A percentile compares a stretch with the other conserved stretches of the same genome.
Evolutionary conservation across 2,797 vertebrate genomes (phyloP).

Genomic region (Sebastes goodei): DNA sequence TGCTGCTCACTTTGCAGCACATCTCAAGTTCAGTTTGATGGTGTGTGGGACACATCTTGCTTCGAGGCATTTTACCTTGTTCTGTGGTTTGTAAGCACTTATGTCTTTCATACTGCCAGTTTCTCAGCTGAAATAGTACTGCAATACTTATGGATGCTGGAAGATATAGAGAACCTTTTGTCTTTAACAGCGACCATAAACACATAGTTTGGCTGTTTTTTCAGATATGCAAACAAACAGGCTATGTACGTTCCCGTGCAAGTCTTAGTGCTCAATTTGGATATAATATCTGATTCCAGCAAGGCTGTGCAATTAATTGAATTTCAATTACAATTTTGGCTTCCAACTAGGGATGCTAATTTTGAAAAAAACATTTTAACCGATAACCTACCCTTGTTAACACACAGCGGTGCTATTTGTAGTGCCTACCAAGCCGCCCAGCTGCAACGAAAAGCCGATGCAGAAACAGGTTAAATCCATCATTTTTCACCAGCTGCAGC

Average conservation of each 20-base stretch:
- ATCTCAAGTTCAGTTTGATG: constrained; percentile 31
- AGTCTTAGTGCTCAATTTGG: background rate
- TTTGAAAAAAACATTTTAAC: no score
- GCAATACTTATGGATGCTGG: background rate
- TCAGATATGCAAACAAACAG: background rate
- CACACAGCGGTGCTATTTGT: no score
- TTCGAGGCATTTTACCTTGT: constrained; percentile 29
- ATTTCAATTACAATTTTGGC: no score
- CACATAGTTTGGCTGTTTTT: background rate
- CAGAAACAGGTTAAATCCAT: no score
- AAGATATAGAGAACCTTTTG: background rate
- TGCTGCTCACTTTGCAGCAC: constrained; percentile 36
- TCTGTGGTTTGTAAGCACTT: constrained; percentile 25
- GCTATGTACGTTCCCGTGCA: background rate
- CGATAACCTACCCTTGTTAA: no score
- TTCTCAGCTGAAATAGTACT: constrained; percentile 9
- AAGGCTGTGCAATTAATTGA: no score
- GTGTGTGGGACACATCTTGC: constrained; percentile 28
- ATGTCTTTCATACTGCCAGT: constrained; percentile 12
- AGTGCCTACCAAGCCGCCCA: no score
- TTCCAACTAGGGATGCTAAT: no score
- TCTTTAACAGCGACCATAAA: background rate
- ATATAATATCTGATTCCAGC: background rate
- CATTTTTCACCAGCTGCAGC: no score
- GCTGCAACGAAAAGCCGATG: no score